Base-by-base conservation (phyloP, 2,888 invertebrate species). In the Caenorhabditis sp. region DNA sequence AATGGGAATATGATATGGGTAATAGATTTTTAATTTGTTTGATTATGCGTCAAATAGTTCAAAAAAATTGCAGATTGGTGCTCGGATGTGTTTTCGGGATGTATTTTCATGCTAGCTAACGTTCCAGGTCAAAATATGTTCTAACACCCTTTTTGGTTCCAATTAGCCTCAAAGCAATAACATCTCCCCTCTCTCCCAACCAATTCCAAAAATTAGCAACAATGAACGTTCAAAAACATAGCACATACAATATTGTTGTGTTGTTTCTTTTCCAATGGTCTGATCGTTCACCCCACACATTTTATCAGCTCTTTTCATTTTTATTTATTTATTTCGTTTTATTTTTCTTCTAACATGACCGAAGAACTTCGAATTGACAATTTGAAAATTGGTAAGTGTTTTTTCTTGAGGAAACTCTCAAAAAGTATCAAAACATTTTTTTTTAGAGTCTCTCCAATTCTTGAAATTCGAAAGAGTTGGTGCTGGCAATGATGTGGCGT, bases 401-500 rank as follows among this genome's bases (percentile, higher is more conserved):
- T 43, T 43, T 31, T 31, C 10, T 31, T 31, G 31, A 31, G 31
- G 4, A 31, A 31, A 7, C 31, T 31, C 10, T 31, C 31, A 31
- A 43, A 43, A 43, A 43, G 3, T 43, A 43, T 10, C 43, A 17
- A 17, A 43, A 10, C 12, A 43, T 43, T 43, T 43, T 43, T 17
- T 14, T 14, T 3, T 14, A 56, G 56, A 56, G 5, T 56, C 56
- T 7, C 27, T 26, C 3, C 12, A 59, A 26, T 23, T 49, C 2
- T 20, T 59, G 14, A 38, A 59, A 49, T 12, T 49, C 23, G 59
- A 59, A 53, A 64, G 58, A 36, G 71, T 67, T n/a, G 87, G 87
- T 20, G 76, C 68, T 20, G 67, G 94, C 88, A 92, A 93, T 82
- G 95, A 95, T 91, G 93, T 99, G 50, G 97, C 93, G 0, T 88